These are phyloP conservation scores for Plestiodon gilberti DNA, from an alignment of 2,113 vertebrate species.

Conservation along the genomic window DNA sequence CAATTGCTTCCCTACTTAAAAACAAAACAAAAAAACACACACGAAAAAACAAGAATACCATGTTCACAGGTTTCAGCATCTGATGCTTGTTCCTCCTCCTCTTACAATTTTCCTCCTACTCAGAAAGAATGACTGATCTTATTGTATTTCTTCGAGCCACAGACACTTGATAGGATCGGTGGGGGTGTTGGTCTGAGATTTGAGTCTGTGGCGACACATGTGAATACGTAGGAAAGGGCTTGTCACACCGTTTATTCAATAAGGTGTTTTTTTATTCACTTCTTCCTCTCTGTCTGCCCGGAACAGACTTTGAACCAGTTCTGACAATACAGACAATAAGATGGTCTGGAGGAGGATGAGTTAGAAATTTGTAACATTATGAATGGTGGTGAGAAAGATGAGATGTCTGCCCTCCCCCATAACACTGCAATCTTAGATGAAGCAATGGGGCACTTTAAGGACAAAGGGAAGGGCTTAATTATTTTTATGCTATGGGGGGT, in stretches of 20 bases:
- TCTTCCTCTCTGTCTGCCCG: neutral
- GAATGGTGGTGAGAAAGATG: neutral
- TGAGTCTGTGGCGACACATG: conserved; percentile 25
- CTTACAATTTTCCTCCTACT: conserved; percentile 62
- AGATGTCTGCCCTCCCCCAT: no score
- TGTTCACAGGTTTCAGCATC: neutral
- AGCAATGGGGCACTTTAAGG: no score
- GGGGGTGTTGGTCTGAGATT: neutral
- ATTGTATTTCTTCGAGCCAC: conserved; percentile 30
- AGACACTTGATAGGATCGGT: neutral
- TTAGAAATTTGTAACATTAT: neutral
- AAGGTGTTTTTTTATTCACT: conserved; percentile 25
- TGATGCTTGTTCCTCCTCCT: conserved; percentile 31
- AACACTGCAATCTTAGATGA: no score
- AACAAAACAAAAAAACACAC: neutral
- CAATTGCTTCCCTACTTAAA: neutral
- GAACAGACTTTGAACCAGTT: neutral
- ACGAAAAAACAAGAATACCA: neutral
- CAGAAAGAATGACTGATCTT: conserved; percentile 67
- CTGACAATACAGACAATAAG: neutral
- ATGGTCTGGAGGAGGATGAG: no score
- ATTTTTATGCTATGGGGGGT: no score
- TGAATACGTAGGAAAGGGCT: conserved; percentile 39
- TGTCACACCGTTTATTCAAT: neutral
- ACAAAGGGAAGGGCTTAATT: no score